Percentiles rank a stretch among this genome's conserved stretches.
Conservation (phyloP, 2,113 vertebrate species). For the Panthera uncia region DNA sequence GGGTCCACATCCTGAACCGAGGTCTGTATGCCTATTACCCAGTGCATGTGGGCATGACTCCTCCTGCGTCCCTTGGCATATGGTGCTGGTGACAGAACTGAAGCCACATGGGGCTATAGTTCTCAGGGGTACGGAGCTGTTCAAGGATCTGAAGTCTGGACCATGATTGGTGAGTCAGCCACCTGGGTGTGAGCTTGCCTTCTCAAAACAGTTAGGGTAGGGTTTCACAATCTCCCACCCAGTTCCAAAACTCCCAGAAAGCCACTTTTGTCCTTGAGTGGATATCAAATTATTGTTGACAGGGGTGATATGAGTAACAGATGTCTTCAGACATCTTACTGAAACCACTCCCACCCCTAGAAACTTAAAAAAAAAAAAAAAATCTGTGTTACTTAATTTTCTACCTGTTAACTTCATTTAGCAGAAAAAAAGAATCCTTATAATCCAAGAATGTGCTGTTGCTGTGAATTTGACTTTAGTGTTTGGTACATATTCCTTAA, state of each 20-base stretch:
- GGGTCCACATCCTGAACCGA: background rate
- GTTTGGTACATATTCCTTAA: slow-evolving; percentile 32
- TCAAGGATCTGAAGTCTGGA: background rate
- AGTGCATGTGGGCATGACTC: background rate
- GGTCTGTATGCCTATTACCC: background rate
- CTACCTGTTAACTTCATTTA: background rate
- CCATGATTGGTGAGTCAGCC: background rate
- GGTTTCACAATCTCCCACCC: background rate
- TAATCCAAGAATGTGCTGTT: background rate
- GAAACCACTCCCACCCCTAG: background rate
- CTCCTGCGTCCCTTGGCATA: background rate
- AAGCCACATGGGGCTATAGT: background rate
- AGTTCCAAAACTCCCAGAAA: background rate
- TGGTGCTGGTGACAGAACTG: background rate
- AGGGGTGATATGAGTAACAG: background rate
- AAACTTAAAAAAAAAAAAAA: background rate
- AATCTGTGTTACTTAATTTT: background rate
- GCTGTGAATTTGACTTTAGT: slow-evolving; percentile 20
- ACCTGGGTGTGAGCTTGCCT: background rate
- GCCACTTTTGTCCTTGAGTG: background rate
- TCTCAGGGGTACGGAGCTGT: background rate
- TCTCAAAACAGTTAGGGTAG: background rate
- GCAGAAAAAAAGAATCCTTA: background rate
- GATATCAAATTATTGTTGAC: background rate
- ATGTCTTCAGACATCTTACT: background rate